Conservation (phyloP, 2,888 invertebrate genomes). For the Zootermopsis nevadensis region DNA sequence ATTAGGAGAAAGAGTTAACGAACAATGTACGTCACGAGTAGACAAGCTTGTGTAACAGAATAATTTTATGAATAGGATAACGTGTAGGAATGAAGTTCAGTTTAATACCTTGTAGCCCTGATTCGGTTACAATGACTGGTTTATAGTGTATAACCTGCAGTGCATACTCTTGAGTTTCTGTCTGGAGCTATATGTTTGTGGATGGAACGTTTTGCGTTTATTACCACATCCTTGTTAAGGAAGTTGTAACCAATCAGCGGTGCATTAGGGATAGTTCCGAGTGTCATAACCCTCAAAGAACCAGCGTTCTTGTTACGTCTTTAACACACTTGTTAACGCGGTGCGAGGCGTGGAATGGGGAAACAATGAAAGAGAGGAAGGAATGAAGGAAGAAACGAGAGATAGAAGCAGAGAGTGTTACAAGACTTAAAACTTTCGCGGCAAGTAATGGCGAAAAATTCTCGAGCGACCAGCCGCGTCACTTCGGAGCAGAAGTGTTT, state of each 20-base stretch:
- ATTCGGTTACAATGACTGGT: not conserved
- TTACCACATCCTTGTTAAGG: slow-evolving; percentile 21
- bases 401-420: too few relatives aligned
- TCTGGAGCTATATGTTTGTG: not conserved
- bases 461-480: too few relatives aligned
- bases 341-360: not conserved
- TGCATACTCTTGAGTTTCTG: too few relatives aligned
- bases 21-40: not conserved
- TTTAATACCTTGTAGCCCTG: not conserved
- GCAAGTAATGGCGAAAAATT: too few relatives aligned
- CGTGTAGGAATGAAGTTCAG: not conserved
- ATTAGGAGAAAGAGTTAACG: not conserved
- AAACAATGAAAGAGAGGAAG: not conserved
- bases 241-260: slow-evolving; percentile 21
- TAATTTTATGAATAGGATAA: not conserved
- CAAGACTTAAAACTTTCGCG: too few relatives aligned
- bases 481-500: too few relatives aligned
- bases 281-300: not conserved
- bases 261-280: not conserved
- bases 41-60: not conserved
- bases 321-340: not conserved
- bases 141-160: not conserved
- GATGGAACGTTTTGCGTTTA: not conserved
- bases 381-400: not conserved
- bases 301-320: not conserved